Evolutionary conservation across 2,888 invertebrate species (phyloP), one percentile per base, ranked within the genome.

Genomic region (Hedya salicella): DNA sequence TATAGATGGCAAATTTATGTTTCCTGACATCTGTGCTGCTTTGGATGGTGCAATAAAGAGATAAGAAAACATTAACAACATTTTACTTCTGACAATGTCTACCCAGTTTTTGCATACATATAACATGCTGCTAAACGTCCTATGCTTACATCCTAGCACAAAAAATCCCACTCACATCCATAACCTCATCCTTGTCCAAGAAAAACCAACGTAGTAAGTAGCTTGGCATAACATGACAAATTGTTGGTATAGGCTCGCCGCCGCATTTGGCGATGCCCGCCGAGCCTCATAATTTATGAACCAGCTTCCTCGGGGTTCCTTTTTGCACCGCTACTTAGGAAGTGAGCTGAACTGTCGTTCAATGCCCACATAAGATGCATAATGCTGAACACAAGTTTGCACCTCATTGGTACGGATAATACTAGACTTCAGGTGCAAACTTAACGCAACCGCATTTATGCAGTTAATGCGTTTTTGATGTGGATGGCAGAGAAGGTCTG

Each of bases 211-310:
- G 46, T 32, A 32, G 57, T 44, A 56, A 56, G 42, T 44, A 57
- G 30, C 30, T 44, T 30, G 44, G 44, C 44, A 32, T 19, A 57
- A 32, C 32, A 57, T 57, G 57, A 57, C 57, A 57, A 57, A 57
- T 57, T 57, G 57, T 30, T 17, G 30, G 30, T 19, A 17, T 46
- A 9, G 56, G 13, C 16, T 5, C 56, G 25, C 6, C 21, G 56
- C 57, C 32, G 19, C 57, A 17, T 57, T 57, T 46, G 57, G 57
- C 32, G 57, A 57, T 42, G n/a, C 32, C n/a, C 17, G 57, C 46
- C 19, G 16, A 9, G 30, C 17, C 16, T 57, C 44, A 32, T 44
- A 57, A 57, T 57, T 57, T 57, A 57, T 44, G 56, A 42, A 32
- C 17, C 32, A 32, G 32, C 52, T 39, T 42, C 54, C 16, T 16